Evolutionary conservation across 2,888 invertebrate species (phyloP), one percentile per base, ranked within the genome.

Genomic region (Philhelius pedissequus): DNA sequence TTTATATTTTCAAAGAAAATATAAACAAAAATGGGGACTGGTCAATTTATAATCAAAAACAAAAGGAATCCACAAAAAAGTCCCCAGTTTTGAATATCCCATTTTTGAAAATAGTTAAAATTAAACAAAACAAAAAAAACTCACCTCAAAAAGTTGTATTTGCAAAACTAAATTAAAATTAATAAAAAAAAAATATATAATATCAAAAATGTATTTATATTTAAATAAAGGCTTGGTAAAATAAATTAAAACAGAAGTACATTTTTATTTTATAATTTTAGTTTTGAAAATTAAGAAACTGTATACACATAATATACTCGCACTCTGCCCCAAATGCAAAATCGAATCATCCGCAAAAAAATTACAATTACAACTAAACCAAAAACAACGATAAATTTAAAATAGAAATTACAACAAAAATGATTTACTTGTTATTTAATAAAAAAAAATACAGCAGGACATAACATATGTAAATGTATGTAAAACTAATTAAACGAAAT

Each of bases 291-390:
- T 7, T 35, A 7, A 35, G 4, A 35, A 20, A 32, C 13, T 32
- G 30, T 73, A 82, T 56, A 78, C 78, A n/a, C n/a, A n/a, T n/a
- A 83, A 62, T 70, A 58, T 79, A 83, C 79, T 74, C 78, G 83
- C 79, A 83, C 83, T 64, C 43, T 78, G 64, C 43, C 18, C 38
- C 69, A 64, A 62, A 50, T 13, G 7, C 9, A 35, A 32, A n/a
- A 35, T 15, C 5, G 27, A 50, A 38, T 27, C 43, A 52, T 22
- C 43, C 20, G 3, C 1, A 48, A 27, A 27, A 6, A 20, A 40
- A 52, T 1, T 15, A 45, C 43, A 70, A 54, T 71, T 60, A 69
- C 22, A 69, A 73, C 22, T 38, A 35, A 66, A 35, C 20, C 2
- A 13, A 22, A 48, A 50, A 79, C 69, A 80, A 76, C 80, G 69